Percentiles rank a stretch among this genome's conserved stretches.
Evolutionary conservation across 2,797 vertebrate species (phyloP).

Genomic region (Masticophis lateralis): DNA sequence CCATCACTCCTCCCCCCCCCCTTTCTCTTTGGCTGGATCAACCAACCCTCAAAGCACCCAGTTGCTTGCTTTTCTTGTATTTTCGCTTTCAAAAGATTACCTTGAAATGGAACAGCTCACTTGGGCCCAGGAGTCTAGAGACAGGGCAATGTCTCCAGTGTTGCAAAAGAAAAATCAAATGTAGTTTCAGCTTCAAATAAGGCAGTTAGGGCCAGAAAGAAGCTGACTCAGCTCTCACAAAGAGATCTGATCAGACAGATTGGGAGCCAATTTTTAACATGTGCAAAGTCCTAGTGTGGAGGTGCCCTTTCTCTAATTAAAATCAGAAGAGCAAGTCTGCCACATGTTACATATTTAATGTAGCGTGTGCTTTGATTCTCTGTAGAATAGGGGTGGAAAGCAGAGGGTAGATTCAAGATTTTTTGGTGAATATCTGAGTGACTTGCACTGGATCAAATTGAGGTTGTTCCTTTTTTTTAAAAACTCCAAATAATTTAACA

Average conservation of each 20-base stretch:
- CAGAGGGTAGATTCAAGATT: neutral
- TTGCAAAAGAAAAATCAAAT: neutral
- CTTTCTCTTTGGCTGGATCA: neutral
- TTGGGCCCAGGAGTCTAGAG: neutral
- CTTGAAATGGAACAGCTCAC: neutral
- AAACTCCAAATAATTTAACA: neutral
- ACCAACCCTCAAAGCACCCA: neutral
- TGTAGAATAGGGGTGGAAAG: neutral
- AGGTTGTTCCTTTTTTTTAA: neutral
- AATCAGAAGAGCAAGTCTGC: neutral
- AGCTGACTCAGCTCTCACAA: neutral
- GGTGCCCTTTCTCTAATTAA: neutral
- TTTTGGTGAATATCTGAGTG: neutral
- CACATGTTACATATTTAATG: neutral
- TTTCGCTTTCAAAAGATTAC: neutral
- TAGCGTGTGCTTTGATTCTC: neutral
- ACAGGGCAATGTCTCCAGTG: neutral
- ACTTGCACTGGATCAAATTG: neutral
- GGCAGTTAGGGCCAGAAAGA: neutral
- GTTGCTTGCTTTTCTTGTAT: neutral
- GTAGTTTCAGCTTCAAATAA: neutral
- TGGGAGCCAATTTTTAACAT: slow-evolving; percentile 12
- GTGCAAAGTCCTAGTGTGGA: slow-evolving; percentile 14
- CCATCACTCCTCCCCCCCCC: rapidly evolving
- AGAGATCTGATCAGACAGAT: neutral